phyloP scores from a whole-genome alignment of 2,888 invertebrate genomes.

The Sabatieria punctata region DNA sequence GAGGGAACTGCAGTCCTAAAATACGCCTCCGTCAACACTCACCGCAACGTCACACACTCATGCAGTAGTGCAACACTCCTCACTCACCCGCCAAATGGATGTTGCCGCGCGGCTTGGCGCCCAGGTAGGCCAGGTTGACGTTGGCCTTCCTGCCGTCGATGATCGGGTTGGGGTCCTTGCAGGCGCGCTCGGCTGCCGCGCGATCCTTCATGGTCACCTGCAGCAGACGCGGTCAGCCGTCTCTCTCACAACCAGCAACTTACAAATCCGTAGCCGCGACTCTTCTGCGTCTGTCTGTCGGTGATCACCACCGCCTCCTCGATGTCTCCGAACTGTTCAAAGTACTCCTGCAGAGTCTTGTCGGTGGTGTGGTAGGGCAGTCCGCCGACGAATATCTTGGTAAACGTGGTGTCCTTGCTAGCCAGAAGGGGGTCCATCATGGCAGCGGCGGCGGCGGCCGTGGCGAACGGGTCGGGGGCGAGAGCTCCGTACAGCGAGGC shows the following conservation, averaged over 20 bases:
- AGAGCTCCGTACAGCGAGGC: slow-evolving; percentile 21
- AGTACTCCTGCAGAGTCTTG: slow-evolving; percentile 82
- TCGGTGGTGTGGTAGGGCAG: slow-evolving; percentile 94
- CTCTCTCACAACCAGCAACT: slow-evolving; percentile 39
- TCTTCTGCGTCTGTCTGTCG: slow-evolving; percentile 89
- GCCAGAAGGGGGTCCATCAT: slow-evolving; percentile 38
- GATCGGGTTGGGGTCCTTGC: slow-evolving; percentile 93
- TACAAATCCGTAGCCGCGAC: slow-evolving; percentile 94
- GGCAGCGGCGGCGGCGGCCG: slow-evolving; percentile 13
- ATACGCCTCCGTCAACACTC: neutral
- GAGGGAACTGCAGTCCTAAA: neutral
- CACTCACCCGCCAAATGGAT: slow-evolving; percentile 23
- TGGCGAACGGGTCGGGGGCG: slow-evolving; percentile 13
- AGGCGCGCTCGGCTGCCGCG: slow-evolving; percentile 80
- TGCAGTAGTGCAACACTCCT: neutral
- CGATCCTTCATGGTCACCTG: slow-evolving; percentile 96
- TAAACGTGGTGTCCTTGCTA: slow-evolving; percentile 92
- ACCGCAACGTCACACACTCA: neutral
- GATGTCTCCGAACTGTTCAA: slow-evolving; percentile 87
- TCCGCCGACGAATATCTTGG: slow-evolving; percentile 91
- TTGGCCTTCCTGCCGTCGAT: slow-evolving; percentile 96
- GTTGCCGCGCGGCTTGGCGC: slow-evolving; percentile 65
- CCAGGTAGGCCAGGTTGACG: slow-evolving; percentile 88
- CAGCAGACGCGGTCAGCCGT: slow-evolving; percentile 25
- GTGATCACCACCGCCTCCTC: slow-evolving; percentile 97